Evolutionary conservation across 2,797 vertebrate genomes (phyloP).

Genomic region (Cichlasoma orientale): DNA sequence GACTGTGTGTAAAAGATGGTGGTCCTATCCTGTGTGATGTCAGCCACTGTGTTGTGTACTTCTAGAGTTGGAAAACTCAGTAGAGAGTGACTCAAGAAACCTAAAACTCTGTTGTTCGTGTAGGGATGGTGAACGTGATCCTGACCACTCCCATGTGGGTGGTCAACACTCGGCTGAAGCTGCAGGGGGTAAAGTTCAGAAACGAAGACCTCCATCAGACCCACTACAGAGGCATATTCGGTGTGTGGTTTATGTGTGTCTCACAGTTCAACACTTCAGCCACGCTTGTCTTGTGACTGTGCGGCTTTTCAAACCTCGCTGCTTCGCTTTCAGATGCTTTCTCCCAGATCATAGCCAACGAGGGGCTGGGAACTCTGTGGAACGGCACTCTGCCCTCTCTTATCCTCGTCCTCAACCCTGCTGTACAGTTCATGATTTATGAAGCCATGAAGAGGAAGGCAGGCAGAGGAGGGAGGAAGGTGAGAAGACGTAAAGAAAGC

Average conservation of each 20-base stretch:
- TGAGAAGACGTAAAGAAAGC: constrained; percentile 24
- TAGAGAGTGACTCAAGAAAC: background rate
- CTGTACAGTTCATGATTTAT: constrained; percentile 86
- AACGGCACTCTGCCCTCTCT: constrained; percentile 84
- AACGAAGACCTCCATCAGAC: constrained; percentile 84
- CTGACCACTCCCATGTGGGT: constrained; percentile 88
- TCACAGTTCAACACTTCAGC: background rate
- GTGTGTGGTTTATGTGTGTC: constrained; percentile 49
- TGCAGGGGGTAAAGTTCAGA: constrained; percentile 85
- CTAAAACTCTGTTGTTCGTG: constrained; percentile 2
- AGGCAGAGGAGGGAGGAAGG: constrained; percentile 74
- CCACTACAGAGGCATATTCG: constrained; percentile 83
- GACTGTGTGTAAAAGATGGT: background rate
- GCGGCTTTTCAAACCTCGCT: background rate
- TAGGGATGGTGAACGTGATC: constrained; percentile 84
- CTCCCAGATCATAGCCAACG: constrained; percentile 80
- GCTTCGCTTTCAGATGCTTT: constrained; percentile 77
- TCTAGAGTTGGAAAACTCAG: no score
- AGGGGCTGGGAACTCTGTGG: constrained; percentile 82
- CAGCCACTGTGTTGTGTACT: background rate
- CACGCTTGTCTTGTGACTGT: background rate
- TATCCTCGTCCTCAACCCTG: constrained; percentile 84
- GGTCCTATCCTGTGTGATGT: background rate
- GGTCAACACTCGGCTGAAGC: constrained; percentile 86
- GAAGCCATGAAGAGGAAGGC: constrained; percentile 85